Evolutionary conservation across 2,113 vertebrate species (phyloP), one percentile per base, ranked within the genome.

Genomic region (Cyprichromis sp.): DNA sequence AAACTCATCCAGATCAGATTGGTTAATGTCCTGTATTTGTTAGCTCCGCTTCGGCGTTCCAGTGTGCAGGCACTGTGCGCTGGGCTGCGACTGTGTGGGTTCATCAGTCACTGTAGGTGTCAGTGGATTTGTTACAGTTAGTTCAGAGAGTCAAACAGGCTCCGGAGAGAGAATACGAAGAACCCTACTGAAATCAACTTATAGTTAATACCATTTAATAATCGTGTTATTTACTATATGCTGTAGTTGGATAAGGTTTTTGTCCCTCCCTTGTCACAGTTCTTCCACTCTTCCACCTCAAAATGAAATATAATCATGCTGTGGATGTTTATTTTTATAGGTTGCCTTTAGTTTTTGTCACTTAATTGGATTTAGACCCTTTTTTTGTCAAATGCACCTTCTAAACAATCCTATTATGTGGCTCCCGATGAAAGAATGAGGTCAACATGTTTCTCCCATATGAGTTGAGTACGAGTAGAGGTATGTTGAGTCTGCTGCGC

Each of bases 371-470:
- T 91, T 57, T 14, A n/a, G 57, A 9, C 5, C 61, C 6, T 13
- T 38, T 68, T 68, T 81, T 86, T 61, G 66, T 34, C 50, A 26
- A 82, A 55, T 24, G 47, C 45, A 42, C 85, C 84, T 85, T 53
- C 42, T 21, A 71, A 94, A 90, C 82, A 87, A 81, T 87, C 86
- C 85, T 71, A 29, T 92, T 91, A 38, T 86, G 63, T 59, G 88
- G 54, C 87, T 84, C 55, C 52, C 5, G 38, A 88, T 94, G 92
- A 95, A 95, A 94, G 92, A 95, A 95, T 94, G 91, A 93, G 93
- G 94, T 90, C 92, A 93, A 85, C 92, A 55, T 87, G 78, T 92
- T 92, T 89, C 71, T 87, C 90, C 88, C 89, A 82, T 86, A 80
- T 82, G 87, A 81, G 83, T 31, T 59, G 82, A 83, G 91, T 88